Base-by-base conservation (phyloP, 2,888 invertebrate species). In the Temnothorax unifasciatus region DNA sequence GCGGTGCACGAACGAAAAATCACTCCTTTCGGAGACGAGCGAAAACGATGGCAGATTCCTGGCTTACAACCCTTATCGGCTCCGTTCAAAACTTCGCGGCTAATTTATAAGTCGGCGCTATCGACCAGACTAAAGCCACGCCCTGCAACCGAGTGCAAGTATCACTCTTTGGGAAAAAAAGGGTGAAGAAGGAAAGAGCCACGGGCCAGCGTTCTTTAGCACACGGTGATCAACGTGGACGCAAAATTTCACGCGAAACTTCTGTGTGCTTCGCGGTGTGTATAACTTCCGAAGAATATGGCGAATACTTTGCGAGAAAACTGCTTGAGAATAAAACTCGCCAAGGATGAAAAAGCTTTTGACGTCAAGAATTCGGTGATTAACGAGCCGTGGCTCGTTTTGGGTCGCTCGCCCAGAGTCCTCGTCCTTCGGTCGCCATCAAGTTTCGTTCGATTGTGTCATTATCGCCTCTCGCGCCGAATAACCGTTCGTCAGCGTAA, bases 371-470 rank as follows among this genome's bases (percentile, higher is more conserved):
- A 81, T 81, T 81, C 59, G 47, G 79, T 81, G 79, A 81, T 81
- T 81, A 81, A 81, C 79, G 79, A 81, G 79, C 59, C 79, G 3
- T 38, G 47, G 47, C 13, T 81, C 79, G 59, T 71, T 59, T 61
- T 34, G 73, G 79, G 25, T 69, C 69, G 34, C 44, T 15, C 57
- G 59, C 71, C 25, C 25, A 21, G 13, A 11, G 21, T 54, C 57
- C 44, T 71, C 47, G 15, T 81, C 79, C 59, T 59, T 77, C 54
- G 41, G 54, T 15, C 41, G 25, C 79, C 79, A 13, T 71, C 59
- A 59, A 81, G 73, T 81, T 81, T 81, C 71, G 79, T 81, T 81
- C 79, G 79, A 81, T 81, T 81, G 79, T 81, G 50, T 81, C 79
- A 81, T 81, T 81, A 81, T 81, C 79, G 59, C 79, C 59, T 81